A percentile compares a stretch with the other conserved stretches of the same genome.
Evolutionary conservation across 2,113 vertebrate species (phyloP).

Genomic region (Eleginops maclovinus): DNA sequence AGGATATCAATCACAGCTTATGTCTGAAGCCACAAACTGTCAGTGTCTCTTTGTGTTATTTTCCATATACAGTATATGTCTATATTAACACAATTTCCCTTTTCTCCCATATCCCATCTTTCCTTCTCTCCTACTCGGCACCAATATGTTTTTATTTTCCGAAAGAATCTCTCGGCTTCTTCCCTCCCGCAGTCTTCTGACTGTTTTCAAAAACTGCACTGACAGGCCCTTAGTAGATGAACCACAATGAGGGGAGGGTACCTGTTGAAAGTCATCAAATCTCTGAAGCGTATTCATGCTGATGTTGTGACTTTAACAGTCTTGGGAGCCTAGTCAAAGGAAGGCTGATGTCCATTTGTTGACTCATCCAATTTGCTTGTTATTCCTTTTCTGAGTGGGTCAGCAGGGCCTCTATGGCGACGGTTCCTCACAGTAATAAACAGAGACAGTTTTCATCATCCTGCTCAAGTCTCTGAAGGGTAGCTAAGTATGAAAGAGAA

Average conservation of each 20-base stretch:
- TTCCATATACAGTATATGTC: too few relatives aligned
- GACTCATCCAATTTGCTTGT: constrained; percentile 70
- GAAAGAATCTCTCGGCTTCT: constrained; percentile 13
- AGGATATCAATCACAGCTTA: not conserved
- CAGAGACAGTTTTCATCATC: constrained; percentile 68
- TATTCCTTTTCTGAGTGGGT: constrained; percentile 61
- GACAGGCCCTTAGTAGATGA: constrained; percentile 47
- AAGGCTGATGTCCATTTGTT: constrained; percentile 64
- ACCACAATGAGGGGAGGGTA: constrained; percentile 32
- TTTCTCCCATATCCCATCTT: constrained; percentile 2
- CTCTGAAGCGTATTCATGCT: constrained; percentile 7
- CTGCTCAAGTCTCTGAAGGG: constrained; percentile 42
- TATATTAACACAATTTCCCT: too few relatives aligned
- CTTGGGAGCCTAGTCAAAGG: not conserved
- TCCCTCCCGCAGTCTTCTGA: constrained; percentile 45
- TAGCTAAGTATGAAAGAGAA: constrained; percentile 51
- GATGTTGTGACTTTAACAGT: constrained; percentile 22
- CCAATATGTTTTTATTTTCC: constrained; percentile 50
- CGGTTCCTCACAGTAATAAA: constrained; percentile 61
- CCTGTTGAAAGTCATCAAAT: constrained; percentile 42
- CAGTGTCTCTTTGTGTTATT: not conserved
- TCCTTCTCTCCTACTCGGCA: constrained; percentile 12
- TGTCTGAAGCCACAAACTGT: constrained; percentile 12
- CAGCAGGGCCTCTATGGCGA: constrained; percentile 45
- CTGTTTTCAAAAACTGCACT: constrained; percentile 45